Percentiles rank a stretch among this genome's conserved stretches.
phyloP scores from a whole-genome alignment of 2,797 vertebrate species.

The Monodelphis domestica region DNA sequence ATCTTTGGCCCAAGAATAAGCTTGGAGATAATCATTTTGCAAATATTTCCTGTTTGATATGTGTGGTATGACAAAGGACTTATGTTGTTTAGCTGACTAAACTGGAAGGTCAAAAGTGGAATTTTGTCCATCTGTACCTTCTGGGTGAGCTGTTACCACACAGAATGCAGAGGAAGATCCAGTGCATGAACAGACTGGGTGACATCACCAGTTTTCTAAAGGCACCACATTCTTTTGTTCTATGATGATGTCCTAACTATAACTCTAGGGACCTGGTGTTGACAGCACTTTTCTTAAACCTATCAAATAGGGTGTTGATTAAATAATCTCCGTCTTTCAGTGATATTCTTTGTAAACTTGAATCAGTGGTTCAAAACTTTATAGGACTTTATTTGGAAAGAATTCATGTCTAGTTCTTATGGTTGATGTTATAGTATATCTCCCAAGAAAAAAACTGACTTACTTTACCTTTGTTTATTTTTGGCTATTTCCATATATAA shows the following conservation, averaged over 20 bases:
- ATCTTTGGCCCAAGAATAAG: conserved; percentile 43
- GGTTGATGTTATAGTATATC: background rate
- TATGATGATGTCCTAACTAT: background rate
- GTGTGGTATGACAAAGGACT: conserved; percentile 61
- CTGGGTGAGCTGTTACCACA: conserved; percentile 9
- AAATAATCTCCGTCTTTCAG: conserved; percentile 18
- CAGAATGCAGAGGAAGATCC: conserved; percentile 7
- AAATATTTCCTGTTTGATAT: conserved; percentile 64
- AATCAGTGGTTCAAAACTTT: conserved; percentile 7
- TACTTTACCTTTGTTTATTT: background rate
- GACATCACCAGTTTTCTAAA: background rate
- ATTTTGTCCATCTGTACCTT: conserved; percentile 33
- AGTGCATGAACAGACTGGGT: conserved; percentile 27
- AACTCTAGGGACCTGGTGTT: conserved; percentile 13
- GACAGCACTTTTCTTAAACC: conserved; percentile 6
- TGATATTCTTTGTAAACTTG: background rate
- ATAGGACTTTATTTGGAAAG: background rate
- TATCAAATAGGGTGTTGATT: conserved; percentile 16
- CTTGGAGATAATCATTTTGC: conserved; percentile 71
- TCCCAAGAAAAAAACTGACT: no score
- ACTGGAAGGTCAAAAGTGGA: conserved; percentile 57
- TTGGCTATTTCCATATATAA: conserved; percentile 27
- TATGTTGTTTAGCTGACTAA: conserved; percentile 64
- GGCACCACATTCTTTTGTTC: conserved; percentile 2
- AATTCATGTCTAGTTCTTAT: background rate